Evolutionary conservation across 2,888 invertebrate genomes (phyloP), one percentile per base, ranked within the genome.

Genomic region (Lepidochitona cinerea): DNA sequence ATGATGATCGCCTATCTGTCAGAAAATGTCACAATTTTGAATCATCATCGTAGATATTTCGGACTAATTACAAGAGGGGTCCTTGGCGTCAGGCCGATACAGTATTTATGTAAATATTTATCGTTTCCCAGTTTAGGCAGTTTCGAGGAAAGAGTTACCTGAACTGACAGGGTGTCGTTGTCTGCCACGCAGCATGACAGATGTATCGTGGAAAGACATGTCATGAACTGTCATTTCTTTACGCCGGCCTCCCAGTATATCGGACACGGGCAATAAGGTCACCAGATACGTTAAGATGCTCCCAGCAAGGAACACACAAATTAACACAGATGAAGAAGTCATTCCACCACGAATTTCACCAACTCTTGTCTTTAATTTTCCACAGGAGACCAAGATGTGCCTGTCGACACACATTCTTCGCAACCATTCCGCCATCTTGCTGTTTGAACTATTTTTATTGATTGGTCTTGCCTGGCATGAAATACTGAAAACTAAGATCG

Each of bases 151-250:
- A n/a, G n/a, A n/a, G n/a, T n/a, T 70, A 76, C 76, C 76, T 52
- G 69, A 54, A 32, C 66, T 72, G 9, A 76, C 74, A 4, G 74
- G 67, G 36, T 72, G n/a, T 67, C 72, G 74, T 33, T 68, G 70
- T 64, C 72, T 49, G 7, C 66, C 66, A 18, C 74, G 74, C 23
- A 77, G 14, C 23, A 71, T 64, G 37, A 77, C 64, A 23, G 77
- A 77, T 49, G 77, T 77, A 69, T 72, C 76, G 52, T 74, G 74
- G 71, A 36, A 66, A 14, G 18, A 5, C 12, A n/a, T 66, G 59
- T 59, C 59, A 59, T 14, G 29, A 26, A 32, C 59, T 29, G 59
- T 59, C 49, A 49, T 49, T 49, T 49, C 49, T 32, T 59, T 23
- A 59, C 59, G 59, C 29, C 29, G 23, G 12, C 59, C 59, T 59